Conservation (phyloP, 37 sponge, comb jelly and placozoan species). For the Hormiphora californensis region DNA sequence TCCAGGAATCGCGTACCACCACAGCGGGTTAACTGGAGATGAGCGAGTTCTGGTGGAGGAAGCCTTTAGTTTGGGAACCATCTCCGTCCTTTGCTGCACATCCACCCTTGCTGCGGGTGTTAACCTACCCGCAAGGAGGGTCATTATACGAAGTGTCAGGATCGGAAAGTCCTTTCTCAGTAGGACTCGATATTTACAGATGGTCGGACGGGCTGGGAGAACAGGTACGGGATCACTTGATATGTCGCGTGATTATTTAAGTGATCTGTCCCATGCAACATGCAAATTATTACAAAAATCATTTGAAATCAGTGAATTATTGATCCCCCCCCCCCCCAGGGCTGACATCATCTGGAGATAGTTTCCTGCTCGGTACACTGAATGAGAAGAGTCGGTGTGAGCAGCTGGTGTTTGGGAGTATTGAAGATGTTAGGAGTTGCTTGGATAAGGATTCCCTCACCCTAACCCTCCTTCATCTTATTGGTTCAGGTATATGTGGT, state of each 20-base stretch:
- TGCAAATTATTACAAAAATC: no score
- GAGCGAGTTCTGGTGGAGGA: conserved; percentile 84
- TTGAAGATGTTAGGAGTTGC: conserved; percentile 33
- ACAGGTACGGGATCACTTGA: conserved; percentile 73
- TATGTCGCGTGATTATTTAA: no score
- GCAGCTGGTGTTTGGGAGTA: background rate
- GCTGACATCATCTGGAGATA: background rate
- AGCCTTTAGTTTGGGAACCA: conserved; percentile 63
- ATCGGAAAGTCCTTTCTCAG: conserved; percentile 70
- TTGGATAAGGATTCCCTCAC: conserved; percentile 10
- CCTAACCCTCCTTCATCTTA: conserved; percentile 43
- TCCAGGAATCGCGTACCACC: conserved; percentile 85
- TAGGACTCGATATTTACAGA: conserved; percentile 83
- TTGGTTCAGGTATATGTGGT: conserved; percentile 35
- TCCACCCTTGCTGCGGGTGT: conserved; percentile 94
- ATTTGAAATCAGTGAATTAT: background rate
- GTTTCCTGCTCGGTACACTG: conserved; percentile 1
- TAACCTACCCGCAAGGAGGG: conserved; percentile 91
- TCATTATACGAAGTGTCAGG: conserved; percentile 79
- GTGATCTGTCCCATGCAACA: no score
- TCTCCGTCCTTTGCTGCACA: conserved; percentile 80
- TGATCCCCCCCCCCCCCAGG: background rate
- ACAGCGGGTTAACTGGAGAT: conserved; percentile 84
- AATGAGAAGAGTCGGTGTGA: background rate
- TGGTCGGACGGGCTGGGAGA: conserved; percentile 95